Percentiles rank a stretch among this genome's conserved stretches.
phyloP scores from a whole-genome alignment of 2,888 invertebrate species.

The Eurytoma adleriae region DNA sequence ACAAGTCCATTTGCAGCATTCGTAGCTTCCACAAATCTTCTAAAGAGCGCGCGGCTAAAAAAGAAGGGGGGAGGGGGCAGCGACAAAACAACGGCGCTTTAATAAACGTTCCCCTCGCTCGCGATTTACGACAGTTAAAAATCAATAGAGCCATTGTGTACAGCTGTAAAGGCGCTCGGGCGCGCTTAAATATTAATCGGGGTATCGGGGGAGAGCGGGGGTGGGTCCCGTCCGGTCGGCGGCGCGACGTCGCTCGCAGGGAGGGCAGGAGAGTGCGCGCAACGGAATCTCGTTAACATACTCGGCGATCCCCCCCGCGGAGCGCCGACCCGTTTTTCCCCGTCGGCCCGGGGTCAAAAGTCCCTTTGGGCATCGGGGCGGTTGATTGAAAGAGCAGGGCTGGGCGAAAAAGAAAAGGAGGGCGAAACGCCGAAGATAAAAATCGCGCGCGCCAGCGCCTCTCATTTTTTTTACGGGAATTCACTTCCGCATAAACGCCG shows the following conservation, averaged over 20 bases:
- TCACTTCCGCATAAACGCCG: slow-evolving; percentile 38
- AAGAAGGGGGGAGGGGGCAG: not conserved
- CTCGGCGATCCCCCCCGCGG: slow-evolving; percentile 1
- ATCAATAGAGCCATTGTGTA: slow-evolving; percentile 21
- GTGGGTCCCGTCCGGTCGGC: too few relatives aligned
- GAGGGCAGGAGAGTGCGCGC: slow-evolving; percentile 4
- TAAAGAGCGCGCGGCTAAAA: not conserved
- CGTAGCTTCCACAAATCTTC: not conserved
- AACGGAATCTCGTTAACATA: slow-evolving; percentile 45
- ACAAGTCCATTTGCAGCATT: slow-evolving; percentile 24
- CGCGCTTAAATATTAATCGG: slow-evolving; percentile 31
- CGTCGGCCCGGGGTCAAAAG: slow-evolving; percentile 19
- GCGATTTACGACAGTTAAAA: slow-evolving; percentile 29
- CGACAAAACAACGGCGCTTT: not conserved
- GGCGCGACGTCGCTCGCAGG: not conserved
- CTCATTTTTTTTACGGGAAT: slow-evolving; percentile 38
- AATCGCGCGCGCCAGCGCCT: slow-evolving; percentile 2
- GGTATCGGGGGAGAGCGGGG: not conserved
- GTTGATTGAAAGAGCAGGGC: slow-evolving; percentile 39
- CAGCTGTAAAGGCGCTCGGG: not conserved
- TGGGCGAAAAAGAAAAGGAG: not conserved
- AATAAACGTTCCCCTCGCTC: not conserved
- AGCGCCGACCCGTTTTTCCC: slow-evolving; percentile 9
- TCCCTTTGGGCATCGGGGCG: slow-evolving; percentile 39
- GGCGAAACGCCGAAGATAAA: slow-evolving; percentile 31